A percentile compares a stretch with the other conserved stretches of the same genome.
phyloP scores from a whole-genome alignment of 1,140 invertebrate genomes.

The Heliconius eleuchia region DNA sequence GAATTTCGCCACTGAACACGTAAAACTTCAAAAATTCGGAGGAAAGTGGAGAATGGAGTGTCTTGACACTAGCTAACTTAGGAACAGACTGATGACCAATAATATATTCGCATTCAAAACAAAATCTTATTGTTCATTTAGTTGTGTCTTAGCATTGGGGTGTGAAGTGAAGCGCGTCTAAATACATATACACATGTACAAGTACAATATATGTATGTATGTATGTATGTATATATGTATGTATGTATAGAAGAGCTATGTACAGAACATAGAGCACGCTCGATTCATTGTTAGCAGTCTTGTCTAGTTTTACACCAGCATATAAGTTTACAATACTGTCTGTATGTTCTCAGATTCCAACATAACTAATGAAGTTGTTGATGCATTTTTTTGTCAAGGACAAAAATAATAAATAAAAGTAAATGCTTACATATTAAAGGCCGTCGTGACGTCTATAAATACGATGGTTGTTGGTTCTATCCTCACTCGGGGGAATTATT shows the following conservation, averaged over 20 bases:
- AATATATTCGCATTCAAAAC: background rate
- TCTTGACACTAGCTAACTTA: background rate
- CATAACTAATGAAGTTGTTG: background rate
- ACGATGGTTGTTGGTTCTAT: no score
- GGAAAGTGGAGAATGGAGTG: no score
- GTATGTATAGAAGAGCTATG: background rate
- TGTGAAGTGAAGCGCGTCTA: constrained; percentile 10
- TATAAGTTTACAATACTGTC: background rate
- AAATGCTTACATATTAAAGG: no score
- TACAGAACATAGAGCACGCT: constrained; percentile 3
- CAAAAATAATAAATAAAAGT: no score
- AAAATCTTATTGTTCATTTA: background rate
- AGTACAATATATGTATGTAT: background rate
- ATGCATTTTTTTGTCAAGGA: no score
- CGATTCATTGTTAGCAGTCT: constrained; percentile 2
- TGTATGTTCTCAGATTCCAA: constrained; percentile 2
- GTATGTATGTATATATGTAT: no score
- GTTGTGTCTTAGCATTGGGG: constrained; percentile 7
- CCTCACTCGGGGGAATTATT: no score
- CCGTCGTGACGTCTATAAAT: no score
- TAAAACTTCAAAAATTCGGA: no score
- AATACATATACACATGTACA: background rate
- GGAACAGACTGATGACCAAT: background rate
- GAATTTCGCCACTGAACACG: no score
- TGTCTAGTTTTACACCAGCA: constrained; percentile 5